phyloP scores from a whole-genome alignment of 2,113 vertebrate genomes.

The Gavia stellata region DNA sequence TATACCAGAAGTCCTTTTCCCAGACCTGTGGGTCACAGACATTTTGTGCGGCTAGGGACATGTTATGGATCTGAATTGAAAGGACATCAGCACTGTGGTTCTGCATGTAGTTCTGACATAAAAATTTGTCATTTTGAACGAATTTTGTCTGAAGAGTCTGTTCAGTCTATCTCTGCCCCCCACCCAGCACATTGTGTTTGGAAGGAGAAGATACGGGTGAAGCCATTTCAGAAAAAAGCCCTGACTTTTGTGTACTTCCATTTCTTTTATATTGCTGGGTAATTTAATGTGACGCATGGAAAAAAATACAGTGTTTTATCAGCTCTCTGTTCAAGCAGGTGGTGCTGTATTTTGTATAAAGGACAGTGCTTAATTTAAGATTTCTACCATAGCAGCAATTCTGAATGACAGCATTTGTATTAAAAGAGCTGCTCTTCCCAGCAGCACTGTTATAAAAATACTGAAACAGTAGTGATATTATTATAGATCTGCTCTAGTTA shows the following conservation, averaged over 20 bases:
- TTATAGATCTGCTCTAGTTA: slow-evolving; percentile 42
- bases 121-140: slow-evolving; percentile 12
- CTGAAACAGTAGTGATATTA: slow-evolving; percentile 64
- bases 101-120: not conserved
- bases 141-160: not conserved
- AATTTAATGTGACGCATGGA: slow-evolving; percentile 3
- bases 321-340: slow-evolving; percentile 57
- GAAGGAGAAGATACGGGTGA: not conserved
- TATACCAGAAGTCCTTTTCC: not conserved
- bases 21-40: not conserved
- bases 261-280: slow-evolving; percentile 29
- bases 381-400: slow-evolving; percentile 48
- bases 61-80: not conserved
- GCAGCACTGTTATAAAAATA: slow-evolving; percentile 55
- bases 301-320: slow-evolving; percentile 37
- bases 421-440: slow-evolving; percentile 52
- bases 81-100: not conserved
- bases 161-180: slow-evolving; percentile 2
- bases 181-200: slow-evolving; percentile 4
- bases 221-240: slow-evolving; percentile 11
- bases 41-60: not conserved
- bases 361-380: slow-evolving; percentile 55
- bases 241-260: slow-evolving; percentile 33
- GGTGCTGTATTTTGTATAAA: slow-evolving; percentile 54
- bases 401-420: slow-evolving; percentile 58